Evolutionary conservation across 2,888 invertebrate genomes (phyloP).

Genomic region (Drosophila merina): DNA sequence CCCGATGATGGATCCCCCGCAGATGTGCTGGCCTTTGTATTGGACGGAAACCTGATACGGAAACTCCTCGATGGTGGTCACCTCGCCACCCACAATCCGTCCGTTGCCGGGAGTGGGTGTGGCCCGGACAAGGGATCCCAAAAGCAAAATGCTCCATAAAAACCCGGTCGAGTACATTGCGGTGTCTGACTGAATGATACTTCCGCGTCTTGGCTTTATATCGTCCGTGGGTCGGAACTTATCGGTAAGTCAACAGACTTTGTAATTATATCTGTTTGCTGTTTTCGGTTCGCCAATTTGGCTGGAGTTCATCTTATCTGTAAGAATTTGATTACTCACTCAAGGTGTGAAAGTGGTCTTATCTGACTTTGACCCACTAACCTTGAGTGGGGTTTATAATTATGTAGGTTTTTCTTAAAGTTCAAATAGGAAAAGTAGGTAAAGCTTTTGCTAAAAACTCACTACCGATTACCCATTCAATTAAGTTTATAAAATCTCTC

Average conservation of each 20-base stretch:
- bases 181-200: constrained; percentile 20
- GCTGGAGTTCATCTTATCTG: constrained; percentile 47
- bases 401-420: too few relatives aligned
- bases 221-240: constrained; percentile 12
- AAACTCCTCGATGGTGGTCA: constrained; percentile 58
- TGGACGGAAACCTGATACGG: constrained; percentile 73
- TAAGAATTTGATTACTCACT: constrained; percentile 55
- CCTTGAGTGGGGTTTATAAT: constrained; percentile 44
- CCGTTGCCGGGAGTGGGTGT: constrained; percentile 46
- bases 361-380: constrained; percentile 68
- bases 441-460: not conserved
- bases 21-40: constrained; percentile 58
- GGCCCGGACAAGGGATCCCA: constrained; percentile 4
- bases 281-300: not conserved
- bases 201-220: constrained; percentile 26
- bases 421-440: not conserved
- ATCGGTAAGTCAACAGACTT: constrained; percentile 33
- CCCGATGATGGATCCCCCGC: constrained; percentile 75
- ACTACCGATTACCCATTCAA: too few relatives aligned
- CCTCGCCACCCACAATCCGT: constrained; percentile 72
- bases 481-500: not conserved
- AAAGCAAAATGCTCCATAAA: constrained; percentile 10
- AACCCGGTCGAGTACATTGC: constrained; percentile 20
- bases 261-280: constrained; percentile 23
- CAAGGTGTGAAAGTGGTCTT: constrained; percentile 27